Conservation (phyloP, 2,888 invertebrate genomes). For the Drosophila nigritarsus region DNA sequence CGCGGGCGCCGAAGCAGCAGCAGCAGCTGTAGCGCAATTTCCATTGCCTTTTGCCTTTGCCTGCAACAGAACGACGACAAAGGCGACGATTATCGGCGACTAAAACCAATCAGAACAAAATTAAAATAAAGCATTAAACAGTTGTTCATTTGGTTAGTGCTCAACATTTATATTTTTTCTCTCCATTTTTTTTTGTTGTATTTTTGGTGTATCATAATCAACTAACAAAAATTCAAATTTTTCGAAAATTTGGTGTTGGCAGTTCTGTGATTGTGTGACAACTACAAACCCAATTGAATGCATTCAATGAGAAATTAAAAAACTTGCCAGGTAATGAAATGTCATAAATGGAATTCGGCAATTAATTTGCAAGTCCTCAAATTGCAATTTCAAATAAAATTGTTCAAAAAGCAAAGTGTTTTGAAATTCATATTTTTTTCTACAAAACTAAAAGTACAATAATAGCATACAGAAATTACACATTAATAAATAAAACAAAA, state of each 20-base stretch:
- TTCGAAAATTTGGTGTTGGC: slow-evolving; percentile 1
- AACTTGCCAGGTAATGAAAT: slow-evolving; percentile 8
- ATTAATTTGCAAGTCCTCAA: background rate
- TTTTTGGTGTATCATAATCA: slow-evolving; percentile 25
- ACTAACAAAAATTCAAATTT: slow-evolving; percentile 6
- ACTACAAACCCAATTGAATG: slow-evolving; percentile 3
- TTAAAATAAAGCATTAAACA: slow-evolving; percentile 25
- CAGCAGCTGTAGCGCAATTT: slow-evolving; percentile 43
- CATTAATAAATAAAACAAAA: background rate
- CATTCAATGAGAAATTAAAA: background rate
- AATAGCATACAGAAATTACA: background rate
- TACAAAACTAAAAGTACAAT: background rate
- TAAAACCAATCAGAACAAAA: slow-evolving; percentile 39
- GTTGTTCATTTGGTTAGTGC: slow-evolving; percentile 32
- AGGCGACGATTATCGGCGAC: slow-evolving; percentile 22
- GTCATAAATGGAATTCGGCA: background rate
- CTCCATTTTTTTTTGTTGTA: slow-evolving; percentile 17
- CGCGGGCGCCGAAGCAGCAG: slow-evolving; percentile 53
- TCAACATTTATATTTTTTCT: background rate
- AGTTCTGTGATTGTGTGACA: slow-evolving; percentile 18
- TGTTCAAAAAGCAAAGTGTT: background rate
- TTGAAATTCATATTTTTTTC: background rate
- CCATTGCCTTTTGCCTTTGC: slow-evolving; percentile 24
- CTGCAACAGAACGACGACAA: slow-evolving; percentile 14
- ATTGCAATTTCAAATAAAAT: background rate